Percentiles rank a stretch among this genome's conserved stretches.
Evolutionary conservation across 2,797 vertebrate species (phyloP).

Genomic region (Peromyscus eremicus): DNA sequence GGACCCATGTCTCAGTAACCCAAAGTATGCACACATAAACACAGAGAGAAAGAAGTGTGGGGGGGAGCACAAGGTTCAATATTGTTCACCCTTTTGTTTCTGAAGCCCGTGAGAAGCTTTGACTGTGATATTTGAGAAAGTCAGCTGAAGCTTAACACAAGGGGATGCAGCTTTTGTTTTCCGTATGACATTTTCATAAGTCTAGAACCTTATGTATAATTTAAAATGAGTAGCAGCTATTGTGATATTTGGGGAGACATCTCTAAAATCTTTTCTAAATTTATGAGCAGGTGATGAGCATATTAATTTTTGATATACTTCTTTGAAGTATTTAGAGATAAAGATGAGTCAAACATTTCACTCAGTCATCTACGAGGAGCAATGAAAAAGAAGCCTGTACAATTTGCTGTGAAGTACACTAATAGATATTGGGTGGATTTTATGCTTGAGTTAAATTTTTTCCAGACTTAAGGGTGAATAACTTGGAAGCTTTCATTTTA

Average conservation of each 20-base stretch:
- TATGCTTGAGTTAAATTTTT: conserved; percentile 4
- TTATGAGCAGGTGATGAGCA: conserved; percentile 22
- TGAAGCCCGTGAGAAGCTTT: neutral
- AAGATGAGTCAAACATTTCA: conserved; percentile 33
- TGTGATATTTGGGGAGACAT: neutral
- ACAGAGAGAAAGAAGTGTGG: too few species aligned
- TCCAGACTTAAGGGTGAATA: neutral
- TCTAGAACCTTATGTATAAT: neutral
- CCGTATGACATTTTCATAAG: neutral
- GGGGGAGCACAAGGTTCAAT: neutral
- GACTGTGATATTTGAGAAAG: conserved; percentile 30
- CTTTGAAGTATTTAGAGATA: conserved; percentile 56
- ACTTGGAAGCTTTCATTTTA: conserved; percentile 46
- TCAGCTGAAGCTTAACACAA: conserved; percentile 14
- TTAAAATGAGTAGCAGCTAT: conserved; percentile 2
- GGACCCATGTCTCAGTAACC: neutral
- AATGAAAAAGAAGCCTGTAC: neutral
- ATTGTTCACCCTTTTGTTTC: neutral
- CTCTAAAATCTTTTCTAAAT: conserved; percentile 45
- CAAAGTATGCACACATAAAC: neutral
- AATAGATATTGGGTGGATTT: conserved; percentile 40
- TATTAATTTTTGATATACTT: conserved; percentile 25
- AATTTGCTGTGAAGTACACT: conserved; percentile 11
- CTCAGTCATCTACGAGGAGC: neutral
- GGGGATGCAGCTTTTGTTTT: neutral